These are phyloP conservation scores for Philopedon plagiatum DNA, from an alignment of 2,888 invertebrate genomes.

Conservation along the genomic window DNA sequence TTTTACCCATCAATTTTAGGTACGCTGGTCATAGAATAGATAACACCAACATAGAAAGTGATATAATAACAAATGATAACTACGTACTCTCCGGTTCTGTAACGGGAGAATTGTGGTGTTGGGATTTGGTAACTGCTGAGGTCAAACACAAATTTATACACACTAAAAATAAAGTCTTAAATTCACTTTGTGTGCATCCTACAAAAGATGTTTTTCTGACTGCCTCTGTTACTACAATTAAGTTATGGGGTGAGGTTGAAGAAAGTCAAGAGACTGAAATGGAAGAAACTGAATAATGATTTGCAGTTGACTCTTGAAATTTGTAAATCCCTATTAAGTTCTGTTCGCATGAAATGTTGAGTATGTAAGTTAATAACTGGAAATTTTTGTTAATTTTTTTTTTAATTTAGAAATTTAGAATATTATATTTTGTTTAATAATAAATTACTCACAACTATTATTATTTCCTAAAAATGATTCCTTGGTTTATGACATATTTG, in stretches of 20 bases:
- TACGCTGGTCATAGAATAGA: constrained; percentile 88
- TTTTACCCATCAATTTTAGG: constrained; percentile 64
- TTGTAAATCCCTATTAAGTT: not conserved
- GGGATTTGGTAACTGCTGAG: constrained; percentile 89
- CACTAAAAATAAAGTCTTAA: constrained; percentile 75
- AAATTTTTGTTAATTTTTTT: not conserved
- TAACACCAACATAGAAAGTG: constrained; percentile 90
- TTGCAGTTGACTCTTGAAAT: not conserved
- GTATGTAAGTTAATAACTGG: not conserved
- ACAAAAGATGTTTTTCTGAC: constrained; percentile 79
- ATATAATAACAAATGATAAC: constrained; percentile 86
- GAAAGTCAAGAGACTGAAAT: constrained; percentile 35
- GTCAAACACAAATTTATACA: constrained; percentile 72
- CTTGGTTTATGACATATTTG: too few species aligned
- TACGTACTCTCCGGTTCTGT: constrained; percentile 92
- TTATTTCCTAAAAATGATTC: too few species aligned
- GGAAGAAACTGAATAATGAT: not conserved
- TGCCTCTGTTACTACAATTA: constrained; percentile 81
- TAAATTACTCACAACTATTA: too few species aligned
- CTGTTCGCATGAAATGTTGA: not conserved
- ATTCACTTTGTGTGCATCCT: constrained; percentile 88
- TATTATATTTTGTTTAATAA: too few species aligned
- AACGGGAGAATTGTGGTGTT: constrained; percentile 87
- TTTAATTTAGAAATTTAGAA: not conserved
- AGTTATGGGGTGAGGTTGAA: constrained; percentile 75